A percentile compares a stretch with the other conserved stretches of the same genome.
phyloP scores from a whole-genome alignment of 2,888 invertebrate species.

The Dasysyrphus tricinctus region DNA sequence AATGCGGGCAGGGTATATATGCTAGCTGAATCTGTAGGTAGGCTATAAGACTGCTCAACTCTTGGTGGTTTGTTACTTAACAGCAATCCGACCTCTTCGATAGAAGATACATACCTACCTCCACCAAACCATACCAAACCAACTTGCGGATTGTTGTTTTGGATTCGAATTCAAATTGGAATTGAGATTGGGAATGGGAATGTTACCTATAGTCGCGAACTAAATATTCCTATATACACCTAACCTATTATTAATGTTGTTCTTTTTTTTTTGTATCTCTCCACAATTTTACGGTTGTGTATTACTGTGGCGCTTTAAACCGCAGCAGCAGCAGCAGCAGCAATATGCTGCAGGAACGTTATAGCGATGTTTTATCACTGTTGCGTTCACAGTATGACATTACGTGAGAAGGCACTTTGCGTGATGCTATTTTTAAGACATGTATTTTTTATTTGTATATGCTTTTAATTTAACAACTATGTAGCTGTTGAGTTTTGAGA shows the following conservation, averaged over 20 bases:
- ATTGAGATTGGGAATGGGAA: conserved; percentile 25
- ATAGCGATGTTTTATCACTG: conserved; percentile 17
- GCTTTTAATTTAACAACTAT: conserved; percentile 29
- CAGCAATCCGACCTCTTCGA: conserved; percentile 57
- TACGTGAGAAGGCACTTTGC: conserved; percentile 70
- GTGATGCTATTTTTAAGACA: conserved; percentile 56
- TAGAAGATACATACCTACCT: conserved; percentile 2
- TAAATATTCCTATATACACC: conserved; percentile 19
- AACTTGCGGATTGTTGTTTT: conserved; percentile 31
- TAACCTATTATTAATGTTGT: conserved; percentile 40
- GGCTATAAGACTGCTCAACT: conserved; percentile 10
- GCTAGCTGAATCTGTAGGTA: not conserved
- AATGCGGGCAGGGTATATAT: conserved; percentile 47
- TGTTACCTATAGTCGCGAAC: not conserved
- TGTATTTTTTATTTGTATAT: conserved; percentile 5
- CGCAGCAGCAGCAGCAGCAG: conserved; percentile 29
- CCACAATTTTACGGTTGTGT: conserved; percentile 31
- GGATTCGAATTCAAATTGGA: conserved; percentile 57
- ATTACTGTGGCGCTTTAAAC: conserved; percentile 53
- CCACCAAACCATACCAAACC: not conserved
- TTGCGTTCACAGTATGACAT: conserved; percentile 66
- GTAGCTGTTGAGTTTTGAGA: conserved; percentile 17
- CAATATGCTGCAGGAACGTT: conserved; percentile 27
- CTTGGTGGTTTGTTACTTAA: conserved; percentile 69
- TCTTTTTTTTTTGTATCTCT: not conserved